Base-by-base conservation (phyloP, 2,113 vertebrate genomes). In the Arothron firmamentum region DNA sequence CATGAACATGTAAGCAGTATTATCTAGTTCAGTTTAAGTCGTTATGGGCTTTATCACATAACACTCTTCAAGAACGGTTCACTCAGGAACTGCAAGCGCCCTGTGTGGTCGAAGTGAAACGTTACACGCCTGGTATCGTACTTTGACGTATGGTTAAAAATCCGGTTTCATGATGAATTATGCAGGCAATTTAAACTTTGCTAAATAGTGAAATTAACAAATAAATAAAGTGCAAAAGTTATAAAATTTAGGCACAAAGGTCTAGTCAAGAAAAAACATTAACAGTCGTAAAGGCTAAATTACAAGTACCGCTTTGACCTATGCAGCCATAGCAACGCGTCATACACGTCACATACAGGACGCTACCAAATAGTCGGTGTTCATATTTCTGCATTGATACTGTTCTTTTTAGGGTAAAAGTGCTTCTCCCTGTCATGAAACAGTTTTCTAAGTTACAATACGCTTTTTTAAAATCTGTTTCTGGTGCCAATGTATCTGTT, bases 241-340 rank as follows among this genome's bases (percentile, higher is more conserved):
- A 6, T 17, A 14, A 17, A 20, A 49, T 49, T 19, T 11, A 49
- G 47, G 7, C 6, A 18, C 6, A n/a, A 15, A n/a, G 17, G 3
- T n/a, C 17, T 18, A 17, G 9, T 18, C 47, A n/a, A 5, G n/a
- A 17, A 17, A 18, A 4, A 10, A 10, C 8, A 49, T 5, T 49
- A 19, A 49, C 17, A 12, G 7, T 19, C 16, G 47, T 2, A n/a
- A 6, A 49, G 9, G 6, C 16, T 49, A 8, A 49, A 10, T 18
- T n/a, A 7, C 20, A 2, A 47, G 20, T 15, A 28, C 21, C 43
- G 65, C 75, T 60, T 70, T 85, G 72, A 80, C 84, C 80, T 52
- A 6, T 3, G 65, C 85, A 72, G 16, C 83, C 92, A 79, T 69
- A 72, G 89, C 82, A 83, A 94, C 92, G 90, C 92, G 91, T 93